phyloP scores from a whole-genome alignment of 1,140 invertebrate genomes.

The Muscidifurax raptorellus region DNA sequence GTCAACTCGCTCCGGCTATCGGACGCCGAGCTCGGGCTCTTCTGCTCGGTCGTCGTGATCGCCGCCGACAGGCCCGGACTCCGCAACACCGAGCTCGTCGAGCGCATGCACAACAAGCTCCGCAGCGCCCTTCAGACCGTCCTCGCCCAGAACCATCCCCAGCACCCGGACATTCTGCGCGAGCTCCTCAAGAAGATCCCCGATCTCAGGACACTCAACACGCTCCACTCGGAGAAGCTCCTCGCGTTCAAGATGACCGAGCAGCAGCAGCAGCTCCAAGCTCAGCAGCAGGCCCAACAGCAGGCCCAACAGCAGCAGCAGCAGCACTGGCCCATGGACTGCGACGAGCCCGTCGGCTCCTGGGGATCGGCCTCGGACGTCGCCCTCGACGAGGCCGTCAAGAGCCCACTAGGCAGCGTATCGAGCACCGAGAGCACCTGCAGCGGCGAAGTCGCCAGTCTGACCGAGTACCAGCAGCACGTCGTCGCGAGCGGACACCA shows the following conservation, averaged over 20 bases:
- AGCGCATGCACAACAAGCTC: constrained; percentile 93
- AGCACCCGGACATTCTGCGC: constrained; percentile 85
- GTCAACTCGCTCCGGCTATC: constrained; percentile 92
- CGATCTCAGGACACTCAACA: constrained; percentile 95
- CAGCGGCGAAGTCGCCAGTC: constrained; percentile 79
- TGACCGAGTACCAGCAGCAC: constrained; percentile 78
- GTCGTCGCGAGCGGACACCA: constrained; percentile 71
- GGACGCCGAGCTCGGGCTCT: constrained; percentile 94
- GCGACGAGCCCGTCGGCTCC: constrained; percentile 71
- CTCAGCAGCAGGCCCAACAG: constrained; percentile 69
- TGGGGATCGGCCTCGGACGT: constrained; percentile 84
- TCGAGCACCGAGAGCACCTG: constrained; percentile 88
- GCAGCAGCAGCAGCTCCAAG: constrained; percentile 86
- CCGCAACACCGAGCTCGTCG: constrained; percentile 92
- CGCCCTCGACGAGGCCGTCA: constrained; percentile 85
- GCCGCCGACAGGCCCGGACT: constrained; percentile 94
- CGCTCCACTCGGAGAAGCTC: constrained; percentile 96
- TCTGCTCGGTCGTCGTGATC: constrained; percentile 96
- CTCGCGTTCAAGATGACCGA: constrained; percentile 94
- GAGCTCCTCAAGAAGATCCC: constrained; percentile 96
- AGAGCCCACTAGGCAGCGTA: constrained; percentile 89
- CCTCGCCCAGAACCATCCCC: constrained; percentile 89
- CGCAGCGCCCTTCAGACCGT: constrained; percentile 91
- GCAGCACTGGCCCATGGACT: constrained; percentile 75
- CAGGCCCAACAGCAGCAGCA: constrained; percentile 77